These are phyloP conservation scores for Prionace glauca DNA, from an alignment of 2,797 vertebrate species.

Conservation along the genomic window DNA sequence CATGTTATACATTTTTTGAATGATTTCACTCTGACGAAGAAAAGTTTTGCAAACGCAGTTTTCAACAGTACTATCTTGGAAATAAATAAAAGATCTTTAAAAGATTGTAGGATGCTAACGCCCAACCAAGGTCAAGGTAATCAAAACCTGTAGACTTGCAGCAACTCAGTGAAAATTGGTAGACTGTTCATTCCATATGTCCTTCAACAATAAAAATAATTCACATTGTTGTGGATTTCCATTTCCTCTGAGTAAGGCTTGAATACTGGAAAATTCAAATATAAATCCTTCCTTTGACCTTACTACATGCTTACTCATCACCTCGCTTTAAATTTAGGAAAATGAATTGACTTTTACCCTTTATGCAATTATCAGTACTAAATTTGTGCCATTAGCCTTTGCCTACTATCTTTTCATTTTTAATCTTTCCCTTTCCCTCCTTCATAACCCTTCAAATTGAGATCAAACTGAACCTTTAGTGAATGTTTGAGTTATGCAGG, in stretches of 20 bases:
- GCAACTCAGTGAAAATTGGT: not conserved
- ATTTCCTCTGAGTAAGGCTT: not conserved
- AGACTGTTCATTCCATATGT: not conserved
- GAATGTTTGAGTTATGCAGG: no score
- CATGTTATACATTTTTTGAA: not conserved
- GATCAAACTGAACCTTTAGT: not conserved
- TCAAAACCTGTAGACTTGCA: not conserved
- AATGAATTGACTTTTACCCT: not conserved
- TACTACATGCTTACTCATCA: not conserved
- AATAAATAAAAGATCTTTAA: not conserved
- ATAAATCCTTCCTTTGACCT: conserved; percentile 6
- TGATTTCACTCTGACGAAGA: not conserved
- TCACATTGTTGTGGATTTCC: not conserved
- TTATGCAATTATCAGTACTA: not conserved
- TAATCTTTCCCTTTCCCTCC: not conserved
- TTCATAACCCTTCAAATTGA: not conserved
- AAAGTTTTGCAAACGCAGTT: not conserved
- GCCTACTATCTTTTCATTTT: not conserved
- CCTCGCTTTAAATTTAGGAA: not conserved
- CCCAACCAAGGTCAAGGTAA: not conserved
- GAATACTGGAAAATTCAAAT: not conserved
- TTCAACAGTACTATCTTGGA: not conserved
- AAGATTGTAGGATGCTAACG: not conserved
- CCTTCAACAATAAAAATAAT: not conserved
- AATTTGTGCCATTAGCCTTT: not conserved